A percentile compares a stretch with the other conserved stretches of the same genome.
phyloP scores from a whole-genome alignment of 2,888 invertebrate species.

The Macaria liturata region DNA sequence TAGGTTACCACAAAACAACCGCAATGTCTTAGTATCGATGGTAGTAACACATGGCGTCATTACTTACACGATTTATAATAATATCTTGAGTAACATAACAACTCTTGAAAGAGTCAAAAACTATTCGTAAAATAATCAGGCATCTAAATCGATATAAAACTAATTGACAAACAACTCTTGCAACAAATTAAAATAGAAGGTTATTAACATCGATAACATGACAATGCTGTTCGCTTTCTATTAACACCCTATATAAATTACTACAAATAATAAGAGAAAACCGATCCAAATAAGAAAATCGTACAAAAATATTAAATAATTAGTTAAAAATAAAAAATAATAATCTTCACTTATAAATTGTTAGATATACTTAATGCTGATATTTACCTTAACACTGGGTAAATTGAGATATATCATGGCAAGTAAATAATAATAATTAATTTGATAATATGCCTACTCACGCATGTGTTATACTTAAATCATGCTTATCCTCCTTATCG shows the following conservation, averaged over 20 bases:
- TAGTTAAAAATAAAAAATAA: constrained; percentile 40
- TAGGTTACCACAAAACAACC: constrained; percentile 1
- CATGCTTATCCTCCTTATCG: constrained; percentile 28
- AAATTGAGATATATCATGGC: constrained; percentile 46
- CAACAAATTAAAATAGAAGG: too few relatives aligned
- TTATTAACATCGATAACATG: constrained; percentile 5
- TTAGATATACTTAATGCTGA: constrained; percentile 38
- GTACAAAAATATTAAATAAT: constrained; percentile 39
- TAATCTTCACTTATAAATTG: constrained; percentile 41
- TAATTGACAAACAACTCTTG: too few relatives aligned
- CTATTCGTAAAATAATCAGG: too few relatives aligned
- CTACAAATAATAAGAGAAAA: constrained; percentile 33
- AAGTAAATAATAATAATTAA: constrained; percentile 43
- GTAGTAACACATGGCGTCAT: too few relatives aligned
- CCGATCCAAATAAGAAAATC: constrained; percentile 38
- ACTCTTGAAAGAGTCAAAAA: too few relatives aligned
- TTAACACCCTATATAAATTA: constrained; percentile 23
- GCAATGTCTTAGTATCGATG: neutral
- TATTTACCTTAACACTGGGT: constrained; percentile 48
- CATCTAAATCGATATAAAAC: too few relatives aligned
- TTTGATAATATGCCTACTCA: constrained; percentile 29
- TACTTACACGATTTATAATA: too few relatives aligned
- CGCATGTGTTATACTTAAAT: constrained; percentile 24
- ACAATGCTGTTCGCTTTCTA: constrained; percentile 13
- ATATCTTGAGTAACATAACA: too few relatives aligned